Base-by-base conservation (phyloP, 2,113 vertebrate species). In the Triplophysa tibetana region DNA sequence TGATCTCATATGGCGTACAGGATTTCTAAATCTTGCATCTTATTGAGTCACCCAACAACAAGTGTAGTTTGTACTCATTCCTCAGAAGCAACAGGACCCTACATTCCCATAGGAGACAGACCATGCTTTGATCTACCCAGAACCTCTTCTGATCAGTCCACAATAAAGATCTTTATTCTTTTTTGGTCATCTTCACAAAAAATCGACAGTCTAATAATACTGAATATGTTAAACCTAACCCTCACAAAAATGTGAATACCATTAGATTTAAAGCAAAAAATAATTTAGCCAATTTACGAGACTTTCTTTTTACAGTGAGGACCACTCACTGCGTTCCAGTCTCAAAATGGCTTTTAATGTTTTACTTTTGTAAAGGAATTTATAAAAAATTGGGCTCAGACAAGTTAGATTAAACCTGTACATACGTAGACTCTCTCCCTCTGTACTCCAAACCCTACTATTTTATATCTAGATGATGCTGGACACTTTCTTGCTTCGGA, bases 21-120 rank as follows among this genome's bases (percentile, higher is more conserved):
- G 26, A 65, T 82, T 79, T 76, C 70, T 43, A 19, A 64, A 45
- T 82, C 77, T 84, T 84, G 78, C 80, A 79, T 81, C 77, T 82
- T 81, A 84, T 84, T 84, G 83, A 82, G 80, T 84, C 83, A 84
- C 78, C 76, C 75, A 84, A 78, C 64, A 75, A 79, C 80, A 82
- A 84, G 69, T 76, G 70, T 62, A 76, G 80, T 61, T 26, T 79
- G 70, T n/a, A 52, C 56, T 41, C 54, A 19, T 63, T 61, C 24
- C 69, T 74, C 64, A 84, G 63, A 58, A 65, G 19, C 61, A 65
- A 45, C 24, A 19, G 41, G 73, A 60, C 43, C 52, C 23, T 75
- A 29, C 70, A 66, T 38, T 82, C 83, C 80, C 83, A 67, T 33
- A 68, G 76, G 83, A 82, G 11, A 78, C n/a, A 29, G 41, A 13